Evolutionary conservation across 1,140 invertebrate species (phyloP).

Genomic region (Aplysia californica): DNA sequence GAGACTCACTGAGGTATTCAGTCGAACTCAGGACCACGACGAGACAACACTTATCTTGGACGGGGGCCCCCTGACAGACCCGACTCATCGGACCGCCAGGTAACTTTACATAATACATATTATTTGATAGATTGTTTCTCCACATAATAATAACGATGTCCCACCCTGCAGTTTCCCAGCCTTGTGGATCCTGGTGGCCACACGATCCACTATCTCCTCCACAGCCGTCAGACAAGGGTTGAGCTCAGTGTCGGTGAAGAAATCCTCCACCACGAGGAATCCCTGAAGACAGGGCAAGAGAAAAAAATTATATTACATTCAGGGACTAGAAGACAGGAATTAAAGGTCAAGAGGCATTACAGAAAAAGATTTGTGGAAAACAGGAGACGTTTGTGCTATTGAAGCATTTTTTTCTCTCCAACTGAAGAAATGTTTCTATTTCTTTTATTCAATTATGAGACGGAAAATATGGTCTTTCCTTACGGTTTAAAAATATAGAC

Average conservation of each 20-base stretch:
- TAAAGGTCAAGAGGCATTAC: not conserved
- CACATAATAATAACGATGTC: no score
- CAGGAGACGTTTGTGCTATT: no score
- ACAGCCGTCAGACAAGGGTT: constrained; percentile 46
- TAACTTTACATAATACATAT: no score
- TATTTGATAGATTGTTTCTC: no score
- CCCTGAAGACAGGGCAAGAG: constrained; percentile 37
- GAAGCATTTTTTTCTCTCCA: no score
- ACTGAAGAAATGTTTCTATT: not conserved
- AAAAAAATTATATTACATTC: not conserved
- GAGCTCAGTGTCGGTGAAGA: constrained; percentile 51
- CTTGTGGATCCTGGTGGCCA: constrained; percentile 56
- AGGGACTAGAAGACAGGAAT: not conserved
- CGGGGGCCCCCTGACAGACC: no score
- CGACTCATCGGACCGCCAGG: no score
- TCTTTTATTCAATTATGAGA: not conserved
- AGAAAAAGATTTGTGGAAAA: not conserved
- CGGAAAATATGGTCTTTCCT: not conserved
- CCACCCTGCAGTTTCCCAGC: constrained; percentile 58
- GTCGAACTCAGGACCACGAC: no score
- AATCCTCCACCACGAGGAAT: constrained; percentile 51
- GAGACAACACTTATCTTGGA: no score
- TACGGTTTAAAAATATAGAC: not conserved
- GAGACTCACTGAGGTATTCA: no score
- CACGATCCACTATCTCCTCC: constrained; percentile 50